Conservation (phyloP, 2,797 vertebrate genomes). For the Sebastes ruberrimus region DNA sequence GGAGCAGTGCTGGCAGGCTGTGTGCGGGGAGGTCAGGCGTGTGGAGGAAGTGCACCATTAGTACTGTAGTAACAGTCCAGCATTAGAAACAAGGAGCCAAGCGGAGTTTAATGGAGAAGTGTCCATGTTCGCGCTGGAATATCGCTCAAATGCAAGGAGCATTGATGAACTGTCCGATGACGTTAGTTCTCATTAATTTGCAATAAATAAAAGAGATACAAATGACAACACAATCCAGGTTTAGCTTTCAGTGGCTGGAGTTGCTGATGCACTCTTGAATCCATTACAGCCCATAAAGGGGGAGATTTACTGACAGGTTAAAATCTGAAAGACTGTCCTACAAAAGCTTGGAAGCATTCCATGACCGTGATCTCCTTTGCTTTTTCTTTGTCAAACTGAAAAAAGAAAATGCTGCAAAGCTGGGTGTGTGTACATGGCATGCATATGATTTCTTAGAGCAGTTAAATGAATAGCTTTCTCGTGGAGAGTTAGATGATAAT, state of each 20-base stretch:
- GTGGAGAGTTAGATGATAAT: neutral
- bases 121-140: neutral
- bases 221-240: conserved; percentile 2
- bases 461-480: neutral
- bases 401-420: neutral
- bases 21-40: conserved; percentile 17
- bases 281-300: conserved; percentile 6
- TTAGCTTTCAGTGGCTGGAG: neutral
- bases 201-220: neutral
- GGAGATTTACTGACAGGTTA: conserved; percentile 25
- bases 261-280: conserved; percentile 5
- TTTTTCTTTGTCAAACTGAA: neutral
- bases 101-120: conserved; percentile 8
- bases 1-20: conserved; percentile 38
- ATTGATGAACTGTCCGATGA: conserved; percentile 11
- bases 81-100: neutral
- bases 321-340: conserved; percentile 17
- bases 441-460: neutral
- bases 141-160: neutral
- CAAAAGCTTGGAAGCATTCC: conserved; percentile 6
- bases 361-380: neutral
- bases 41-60: conserved; percentile 14
- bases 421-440: neutral
- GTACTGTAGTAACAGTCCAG: neutral
- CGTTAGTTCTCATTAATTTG: conserved; percentile 16